Conservation (phyloP, 2,797 vertebrate species). For the Florisuga fusca region DNA sequence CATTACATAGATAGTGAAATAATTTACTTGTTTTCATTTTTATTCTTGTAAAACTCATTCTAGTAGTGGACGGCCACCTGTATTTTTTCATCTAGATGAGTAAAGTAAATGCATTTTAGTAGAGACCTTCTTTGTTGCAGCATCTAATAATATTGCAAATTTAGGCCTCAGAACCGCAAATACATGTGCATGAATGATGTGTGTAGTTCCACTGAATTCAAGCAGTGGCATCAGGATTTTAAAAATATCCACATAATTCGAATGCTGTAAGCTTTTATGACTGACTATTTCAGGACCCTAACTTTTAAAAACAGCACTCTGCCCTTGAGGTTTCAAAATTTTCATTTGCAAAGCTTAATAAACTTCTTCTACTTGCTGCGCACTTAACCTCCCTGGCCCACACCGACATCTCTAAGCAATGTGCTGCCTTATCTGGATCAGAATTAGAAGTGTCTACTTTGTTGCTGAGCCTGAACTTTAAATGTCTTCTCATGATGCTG, state of each 20-base stretch:
- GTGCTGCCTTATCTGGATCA: neutral
- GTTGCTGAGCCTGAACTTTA: neutral
- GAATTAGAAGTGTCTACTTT: neutral
- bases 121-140: too few species aligned
- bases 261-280: neutral
- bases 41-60: too few species aligned
- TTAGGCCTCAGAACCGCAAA: neutral
- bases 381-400: rapidly evolving
- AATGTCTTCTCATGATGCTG: neutral
- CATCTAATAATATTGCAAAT: neutral
- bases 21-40: too few species aligned
- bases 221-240: neutral
- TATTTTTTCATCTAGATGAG: too few species aligned
- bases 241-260: neutral
- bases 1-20: too few species aligned
- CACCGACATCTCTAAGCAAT: neutral
- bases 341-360: neutral
- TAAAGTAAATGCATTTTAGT: too few species aligned
- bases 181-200: neutral
- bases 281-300: neutral
- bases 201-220: neutral
- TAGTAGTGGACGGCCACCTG: too few species aligned
- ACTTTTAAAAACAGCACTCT: neutral
- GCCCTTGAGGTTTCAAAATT: neutral
- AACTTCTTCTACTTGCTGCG: neutral